A percentile compares a stretch with the other conserved stretches of the same genome.
phyloP scores from a whole-genome alignment of 2,888 invertebrate species.

The Hofmannophila pseudospretella region DNA sequence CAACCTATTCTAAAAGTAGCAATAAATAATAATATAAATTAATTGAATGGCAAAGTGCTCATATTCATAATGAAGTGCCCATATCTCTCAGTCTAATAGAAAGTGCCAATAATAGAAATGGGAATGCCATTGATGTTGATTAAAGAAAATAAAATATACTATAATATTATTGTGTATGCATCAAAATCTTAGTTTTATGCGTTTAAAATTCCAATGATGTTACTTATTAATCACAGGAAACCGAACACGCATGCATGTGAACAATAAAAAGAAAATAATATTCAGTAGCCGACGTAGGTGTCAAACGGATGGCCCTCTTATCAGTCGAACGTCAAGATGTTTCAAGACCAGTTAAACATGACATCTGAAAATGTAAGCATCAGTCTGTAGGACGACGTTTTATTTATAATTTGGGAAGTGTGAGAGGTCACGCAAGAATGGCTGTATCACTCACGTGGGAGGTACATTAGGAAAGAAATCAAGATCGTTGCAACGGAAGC shows the following conservation, averaged over 20 bases:
- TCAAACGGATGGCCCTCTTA: slow-evolving; percentile 58
- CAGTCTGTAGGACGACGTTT: slow-evolving; percentile 19
- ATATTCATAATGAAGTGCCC: too few relatives aligned
- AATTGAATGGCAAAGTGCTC: too few relatives aligned
- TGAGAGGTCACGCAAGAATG: slow-evolving; percentile 38
- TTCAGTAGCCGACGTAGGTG: slow-evolving; percentile 60
- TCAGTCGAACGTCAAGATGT: slow-evolving; percentile 49
- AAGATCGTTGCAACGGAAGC: slow-evolving; percentile 71
- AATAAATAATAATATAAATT: too few relatives aligned
- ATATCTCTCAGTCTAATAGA: too few relatives aligned
- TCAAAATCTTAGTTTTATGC: not conserved
- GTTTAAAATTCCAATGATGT: not conserved
- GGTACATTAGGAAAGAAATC: slow-evolving; percentile 68
- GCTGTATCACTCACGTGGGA: slow-evolving; percentile 58
- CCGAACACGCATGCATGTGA: slow-evolving; percentile 11
- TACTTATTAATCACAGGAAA: slow-evolving; percentile 6
- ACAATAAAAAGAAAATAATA: slow-evolving; percentile 29
- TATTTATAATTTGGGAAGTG: slow-evolving; percentile 20
- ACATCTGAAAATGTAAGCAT: slow-evolving; percentile 25
- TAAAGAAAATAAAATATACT: not conserved
- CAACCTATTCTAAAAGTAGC: too few relatives aligned
- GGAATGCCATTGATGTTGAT: not conserved
- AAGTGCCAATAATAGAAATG: too few relatives aligned
- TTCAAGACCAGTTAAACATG: slow-evolving; percentile 31
- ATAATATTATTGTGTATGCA: not conserved